Evolutionary conservation across 2,888 invertebrate species (phyloP), one percentile per base, ranked within the genome.

Genomic region (Vanessa cardui): DNA sequence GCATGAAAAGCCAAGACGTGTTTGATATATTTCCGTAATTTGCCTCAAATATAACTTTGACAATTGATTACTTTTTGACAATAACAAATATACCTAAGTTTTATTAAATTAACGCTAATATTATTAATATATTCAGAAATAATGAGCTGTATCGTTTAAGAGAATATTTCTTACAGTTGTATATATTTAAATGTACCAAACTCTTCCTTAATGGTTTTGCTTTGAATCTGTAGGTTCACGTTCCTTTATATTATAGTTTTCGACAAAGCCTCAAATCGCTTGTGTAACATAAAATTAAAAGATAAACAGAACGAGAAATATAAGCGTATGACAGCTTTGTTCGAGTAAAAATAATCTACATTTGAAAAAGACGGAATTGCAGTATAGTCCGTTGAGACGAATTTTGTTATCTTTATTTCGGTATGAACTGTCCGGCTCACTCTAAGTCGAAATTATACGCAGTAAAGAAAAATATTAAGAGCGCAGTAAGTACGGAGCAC

Each of bases 401-500:
- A 31, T 54, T 56, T 64, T 69, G 64, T 69, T 72, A 67, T 73
- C 67, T 73, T 72, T 73, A 67, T 71, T 68, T 54, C 64, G 54
- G 63, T 52, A 54, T 31, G 56, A 56, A 69, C 65, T 68, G 68
- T 58, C 62, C 62, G 68, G 52, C 26, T 54, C 52, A n/a, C 62
- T 69, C 68, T 68, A 70, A 75, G 73, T 70, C 68, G 66, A 72
- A 70, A 74, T 75, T 72, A 71, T 74, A 72, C 64, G 69, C 52
- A 74, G 54, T 72, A 68, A 73, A 73, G 73, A 68, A 74, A 73
- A 73, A 73, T 74, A 75, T 76, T 76, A 74, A 71, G 73, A 66
- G 66, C 58, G 46, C 70, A 71, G 58, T 71, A 70, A 76, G 74
- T 68, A 68, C 64, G 74, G 73, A 69, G 75, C 77, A 83, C 82